Percentiles rank a stretch among this genome's conserved stretches.
Evolutionary conservation across 1,140 invertebrate species (phyloP).

Genomic region (Bicyclus anynana): DNA sequence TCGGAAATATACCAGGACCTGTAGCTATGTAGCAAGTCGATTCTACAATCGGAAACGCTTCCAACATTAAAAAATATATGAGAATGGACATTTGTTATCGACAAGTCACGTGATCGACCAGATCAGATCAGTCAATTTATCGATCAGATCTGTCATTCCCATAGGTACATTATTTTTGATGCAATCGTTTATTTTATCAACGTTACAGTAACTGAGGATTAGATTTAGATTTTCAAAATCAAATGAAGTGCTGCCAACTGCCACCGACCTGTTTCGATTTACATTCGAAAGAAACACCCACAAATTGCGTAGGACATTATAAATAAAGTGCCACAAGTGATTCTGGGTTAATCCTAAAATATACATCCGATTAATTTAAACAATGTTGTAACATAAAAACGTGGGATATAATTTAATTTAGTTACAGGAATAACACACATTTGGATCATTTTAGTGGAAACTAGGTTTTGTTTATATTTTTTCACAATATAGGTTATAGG

Average conservation of each 20-base stretch:
- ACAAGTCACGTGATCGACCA: too few relatives aligned
- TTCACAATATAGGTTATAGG: too few relatives aligned
- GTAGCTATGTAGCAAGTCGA: too few relatives aligned
- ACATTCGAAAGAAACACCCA: slow-evolving; percentile 9
- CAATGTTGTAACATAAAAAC: background rate
- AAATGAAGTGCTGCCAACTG: slow-evolving; percentile 17
- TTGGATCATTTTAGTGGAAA: background rate
- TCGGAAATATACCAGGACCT: too few relatives aligned
- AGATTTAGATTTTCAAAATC: slow-evolving; percentile 16
- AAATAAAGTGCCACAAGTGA: slow-evolving; percentile 1
- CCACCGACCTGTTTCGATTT: slow-evolving; percentile 7
- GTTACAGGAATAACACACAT: background rate
- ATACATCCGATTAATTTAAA: background rate
- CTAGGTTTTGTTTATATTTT: background rate
- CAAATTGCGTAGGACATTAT: background rate
- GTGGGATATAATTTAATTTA: background rate
- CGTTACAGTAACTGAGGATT: slow-evolving; percentile 9
- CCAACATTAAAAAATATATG: too few relatives aligned
- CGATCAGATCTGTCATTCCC: too few relatives aligned
- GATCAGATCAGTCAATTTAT: too few relatives aligned
- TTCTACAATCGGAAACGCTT: too few relatives aligned
- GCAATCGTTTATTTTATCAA: background rate
- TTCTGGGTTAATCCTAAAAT: slow-evolving; percentile 2
- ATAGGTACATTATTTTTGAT: too few relatives aligned
- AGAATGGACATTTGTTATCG: too few relatives aligned